Evolutionary conservation across 2,888 invertebrate genomes (phyloP), one percentile per base, ranked within the genome.

Genomic region (Leptopilina drosophilae): DNA sequence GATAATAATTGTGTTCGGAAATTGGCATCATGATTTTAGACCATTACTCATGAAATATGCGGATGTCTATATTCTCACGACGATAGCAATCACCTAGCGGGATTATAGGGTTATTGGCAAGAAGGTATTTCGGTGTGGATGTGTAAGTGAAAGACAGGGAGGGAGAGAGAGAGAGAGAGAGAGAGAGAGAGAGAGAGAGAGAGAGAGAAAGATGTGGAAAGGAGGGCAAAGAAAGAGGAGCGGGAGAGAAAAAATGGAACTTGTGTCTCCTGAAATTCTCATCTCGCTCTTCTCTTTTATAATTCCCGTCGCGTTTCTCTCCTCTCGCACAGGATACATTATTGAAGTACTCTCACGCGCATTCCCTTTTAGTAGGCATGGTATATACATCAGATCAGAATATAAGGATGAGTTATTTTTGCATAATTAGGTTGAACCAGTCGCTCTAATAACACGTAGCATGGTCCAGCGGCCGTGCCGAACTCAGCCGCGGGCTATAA

Each of bases 371-470:
- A 62, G 33, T 56, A 53, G 77, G 82, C 77, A 77, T 33, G 33
- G 33, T 33, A 33, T 33, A 33, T 33, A 33, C 33, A 33, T 33
- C 33, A 33, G 33, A 33, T 33, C 82, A 80, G 67, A 82, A 80
- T 79, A 81, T 12, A 11, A 80, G 82, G 81, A 86, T 84, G 84
- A 79, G 81, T 84, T 49, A 33, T 33, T 87, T 88, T 87, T 89
- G 87, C 87, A 89, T 89, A 88, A 88, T 88, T 88, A 87, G 85
- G 85, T 84, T 84, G 86, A 83, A 82, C 82, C 85, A 85, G 85
- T 86, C 86, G 85, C 86, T 86, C 87, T 88, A 88, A 88, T 88
- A 87, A 87, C 85, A 88, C 85, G 85, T 86, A 84, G 83, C 49
- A 49, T 78, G 78, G 83, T 82, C 82, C 82, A 80, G 77, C 82